Evolutionary conservation across 2,888 invertebrate genomes (phyloP).

Genomic region (Andrena fulva): DNA sequence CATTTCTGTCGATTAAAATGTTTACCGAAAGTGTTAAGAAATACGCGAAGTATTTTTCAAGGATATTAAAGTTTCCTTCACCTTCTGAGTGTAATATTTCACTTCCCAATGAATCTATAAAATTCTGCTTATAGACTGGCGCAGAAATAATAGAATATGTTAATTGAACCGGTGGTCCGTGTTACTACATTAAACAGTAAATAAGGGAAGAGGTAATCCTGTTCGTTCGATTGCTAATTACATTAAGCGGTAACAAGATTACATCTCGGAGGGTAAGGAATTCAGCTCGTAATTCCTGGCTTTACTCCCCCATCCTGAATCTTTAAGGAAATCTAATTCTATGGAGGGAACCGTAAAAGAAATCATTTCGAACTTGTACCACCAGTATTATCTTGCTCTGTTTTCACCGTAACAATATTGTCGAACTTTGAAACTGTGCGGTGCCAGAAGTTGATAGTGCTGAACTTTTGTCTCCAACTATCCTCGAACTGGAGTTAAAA

Average conservation of each 20-base stretch:
- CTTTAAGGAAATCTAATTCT: slow-evolving; percentile 24
- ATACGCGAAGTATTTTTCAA: too few species aligned
- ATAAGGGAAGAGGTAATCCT: not conserved
- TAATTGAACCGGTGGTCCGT: not conserved
- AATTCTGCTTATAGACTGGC: not conserved
- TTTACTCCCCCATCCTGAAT: not conserved
- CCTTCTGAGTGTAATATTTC: too few species aligned
- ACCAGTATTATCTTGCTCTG: slow-evolving; percentile 15
- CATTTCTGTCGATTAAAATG: too few species aligned
- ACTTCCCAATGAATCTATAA: too few species aligned
- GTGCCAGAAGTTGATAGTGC: slow-evolving; percentile 16
- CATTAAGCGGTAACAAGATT: slow-evolving; percentile 11
- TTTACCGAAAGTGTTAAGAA: too few species aligned
- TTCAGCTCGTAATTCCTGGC: slow-evolving; percentile 11
- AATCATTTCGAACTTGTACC: slow-evolving; percentile 33
- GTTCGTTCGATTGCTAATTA: slow-evolving; percentile 1
- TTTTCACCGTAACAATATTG: slow-evolving; percentile 34
- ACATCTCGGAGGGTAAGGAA: not conserved
- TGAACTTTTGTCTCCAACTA: slow-evolving; percentile 28
- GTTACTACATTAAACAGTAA: not conserved
- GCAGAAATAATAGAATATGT: not conserved
- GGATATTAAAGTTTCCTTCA: too few species aligned
- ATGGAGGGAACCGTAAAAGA: slow-evolving; percentile 24
- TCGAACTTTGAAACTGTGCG: slow-evolving; percentile 35
- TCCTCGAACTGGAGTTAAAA: not conserved